A percentile compares a stretch with the other conserved stretches of the same genome.
phyloP scores from a whole-genome alignment of 2,888 invertebrate genomes.

The Frankliniella fusca region DNA sequence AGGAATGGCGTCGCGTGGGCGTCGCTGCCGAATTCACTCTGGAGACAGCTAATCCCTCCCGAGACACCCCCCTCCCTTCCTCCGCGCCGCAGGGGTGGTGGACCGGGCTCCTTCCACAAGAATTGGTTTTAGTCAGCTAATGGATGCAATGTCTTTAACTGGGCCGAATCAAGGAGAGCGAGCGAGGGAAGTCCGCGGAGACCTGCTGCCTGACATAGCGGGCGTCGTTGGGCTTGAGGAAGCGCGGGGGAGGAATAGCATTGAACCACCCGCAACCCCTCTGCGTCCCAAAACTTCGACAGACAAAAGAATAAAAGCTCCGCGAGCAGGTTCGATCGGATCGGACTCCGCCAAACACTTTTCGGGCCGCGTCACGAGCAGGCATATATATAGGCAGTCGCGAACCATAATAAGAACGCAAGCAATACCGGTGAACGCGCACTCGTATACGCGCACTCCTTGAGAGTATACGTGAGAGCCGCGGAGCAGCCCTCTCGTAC shows the following conservation, averaged over 20 bases:
- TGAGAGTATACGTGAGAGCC: too few relatives aligned
- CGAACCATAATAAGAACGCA: not conserved
- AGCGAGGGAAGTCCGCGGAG: not conserved
- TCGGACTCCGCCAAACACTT: not conserved
- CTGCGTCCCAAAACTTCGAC: not conserved
- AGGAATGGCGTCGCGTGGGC: too few relatives aligned
- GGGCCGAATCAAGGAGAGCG: not conserved
- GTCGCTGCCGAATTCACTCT: too few relatives aligned
- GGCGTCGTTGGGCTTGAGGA: not conserved
- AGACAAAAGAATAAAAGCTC: not conserved
- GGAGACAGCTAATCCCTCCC: not conserved
- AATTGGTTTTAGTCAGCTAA: not conserved
- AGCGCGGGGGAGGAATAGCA: not conserved
- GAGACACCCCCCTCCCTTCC: not conserved
- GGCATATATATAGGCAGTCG: too few relatives aligned
- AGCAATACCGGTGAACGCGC: not conserved
- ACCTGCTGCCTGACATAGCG: not conserved
- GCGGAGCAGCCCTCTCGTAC: too few relatives aligned
- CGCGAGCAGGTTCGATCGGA: not conserved
- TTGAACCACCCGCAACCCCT: not conserved
- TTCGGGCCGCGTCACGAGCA: not conserved
- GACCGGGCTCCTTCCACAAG: not conserved
- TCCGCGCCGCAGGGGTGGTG: not conserved
- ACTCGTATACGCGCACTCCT: too few relatives aligned
- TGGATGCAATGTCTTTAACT: not conserved